phyloP scores from a whole-genome alignment of 2,797 vertebrate species.

The Acrocephalus scirpaceus region DNA sequence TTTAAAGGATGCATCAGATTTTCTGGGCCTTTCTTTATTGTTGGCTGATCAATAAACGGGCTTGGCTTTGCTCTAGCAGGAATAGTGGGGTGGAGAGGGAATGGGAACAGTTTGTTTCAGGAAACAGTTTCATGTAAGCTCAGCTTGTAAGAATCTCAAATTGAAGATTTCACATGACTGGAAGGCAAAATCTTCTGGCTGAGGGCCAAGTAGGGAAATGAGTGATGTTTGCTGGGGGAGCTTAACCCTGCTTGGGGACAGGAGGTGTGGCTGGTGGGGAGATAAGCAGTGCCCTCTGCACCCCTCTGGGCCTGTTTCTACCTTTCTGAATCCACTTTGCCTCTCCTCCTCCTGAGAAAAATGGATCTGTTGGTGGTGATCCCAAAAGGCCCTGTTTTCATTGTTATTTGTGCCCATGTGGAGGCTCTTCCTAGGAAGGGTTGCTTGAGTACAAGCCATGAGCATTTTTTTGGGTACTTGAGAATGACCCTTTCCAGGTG shows the following conservation, averaged over 20 bases:
- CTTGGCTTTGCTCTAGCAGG: background rate
- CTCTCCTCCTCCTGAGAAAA: background rate
- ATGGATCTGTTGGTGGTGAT: background rate
- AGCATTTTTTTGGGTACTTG: background rate
- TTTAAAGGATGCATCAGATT: background rate
- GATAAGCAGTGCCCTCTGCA: background rate
- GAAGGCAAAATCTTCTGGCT: constrained; percentile 50
- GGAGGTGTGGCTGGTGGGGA: background rate
- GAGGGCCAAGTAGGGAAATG: background rate
- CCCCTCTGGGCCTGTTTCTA: background rate
- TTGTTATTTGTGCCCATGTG: fast-evolving
- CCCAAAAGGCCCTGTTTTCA: background rate
- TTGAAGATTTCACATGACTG: constrained; percentile 44
- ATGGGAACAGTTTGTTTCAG: constrained; percentile 8
- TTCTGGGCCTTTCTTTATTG: background rate
- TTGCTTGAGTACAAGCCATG: background rate
- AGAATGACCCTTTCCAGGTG: background rate
- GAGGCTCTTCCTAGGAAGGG: background rate
- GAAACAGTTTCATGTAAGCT: constrained; percentile 55
- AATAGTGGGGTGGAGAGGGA: background rate
- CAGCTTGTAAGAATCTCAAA: constrained; percentile 48
- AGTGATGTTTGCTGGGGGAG: constrained; percentile 12
- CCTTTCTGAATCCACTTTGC: background rate
- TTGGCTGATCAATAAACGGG: background rate
- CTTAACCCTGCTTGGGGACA: background rate